These are phyloP conservation scores for Terebella lapidaria DNA, from an alignment of 2,888 invertebrate species.

Conservation along the genomic window DNA sequence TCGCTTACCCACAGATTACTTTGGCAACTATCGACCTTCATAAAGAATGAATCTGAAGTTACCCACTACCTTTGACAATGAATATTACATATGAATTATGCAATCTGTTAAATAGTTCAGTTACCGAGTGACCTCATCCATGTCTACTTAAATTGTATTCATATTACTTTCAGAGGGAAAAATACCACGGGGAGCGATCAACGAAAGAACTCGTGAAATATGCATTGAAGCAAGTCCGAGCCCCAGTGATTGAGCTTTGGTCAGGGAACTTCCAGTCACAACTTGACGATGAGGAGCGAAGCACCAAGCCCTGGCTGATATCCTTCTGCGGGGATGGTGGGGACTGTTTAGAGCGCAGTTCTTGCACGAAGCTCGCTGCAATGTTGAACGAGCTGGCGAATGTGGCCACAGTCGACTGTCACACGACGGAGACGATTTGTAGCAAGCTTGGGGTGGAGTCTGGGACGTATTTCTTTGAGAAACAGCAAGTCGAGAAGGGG, in stretches of 20 bases:
- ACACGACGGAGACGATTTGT: constrained; percentile 53
- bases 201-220: constrained; percentile 63
- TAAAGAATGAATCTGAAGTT: too few relatives aligned
- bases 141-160: too few relatives aligned
- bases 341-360: constrained; percentile 59
- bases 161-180: constrained; percentile 57
- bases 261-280: constrained; percentile 50
- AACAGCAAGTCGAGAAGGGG: constrained; percentile 28
- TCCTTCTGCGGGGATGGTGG: constrained; percentile 61
- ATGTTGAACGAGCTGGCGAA: constrained; percentile 61
- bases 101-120: too few relatives aligned
- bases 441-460: constrained; percentile 52
- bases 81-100: too few relatives aligned
- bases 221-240: constrained; percentile 61
- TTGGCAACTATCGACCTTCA: too few relatives aligned
- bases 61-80: too few relatives aligned
- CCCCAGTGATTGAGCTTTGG: constrained; percentile 52
- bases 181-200: constrained; percentile 62
- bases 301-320: constrained; percentile 58
- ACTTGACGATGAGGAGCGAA: constrained; percentile 31
- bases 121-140: too few relatives aligned
- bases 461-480: constrained; percentile 52
- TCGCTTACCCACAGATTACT: too few relatives aligned
- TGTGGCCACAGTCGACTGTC: constrained; percentile 59
- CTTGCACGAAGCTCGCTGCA: constrained; percentile 66